Evolutionary conservation across 37 sponge, comb jelly and placozoan genomes (phyloP).

Genomic region (Spongilla lacustris): DNA sequence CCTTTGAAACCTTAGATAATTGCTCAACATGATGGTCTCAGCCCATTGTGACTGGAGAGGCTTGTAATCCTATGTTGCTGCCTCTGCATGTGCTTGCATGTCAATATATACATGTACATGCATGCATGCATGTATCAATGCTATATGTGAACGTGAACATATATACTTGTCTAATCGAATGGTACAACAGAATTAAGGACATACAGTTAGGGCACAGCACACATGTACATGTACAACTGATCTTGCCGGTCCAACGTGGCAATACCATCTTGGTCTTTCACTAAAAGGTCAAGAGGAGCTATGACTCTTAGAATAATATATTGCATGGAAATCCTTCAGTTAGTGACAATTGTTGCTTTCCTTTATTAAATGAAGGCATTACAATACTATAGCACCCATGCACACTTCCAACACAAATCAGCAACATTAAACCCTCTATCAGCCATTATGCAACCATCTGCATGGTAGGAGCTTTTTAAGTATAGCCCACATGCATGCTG

Average conservation of each 20-base stretch:
- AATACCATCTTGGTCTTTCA: neutral
- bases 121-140: no score
- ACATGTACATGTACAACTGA: conserved; percentile 13
- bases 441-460: conserved; percentile 41
- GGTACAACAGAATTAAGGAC: conserved; percentile 9
- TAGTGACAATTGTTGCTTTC: conserved; percentile 37
- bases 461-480: conserved; percentile 43
- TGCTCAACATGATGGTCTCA: no score
- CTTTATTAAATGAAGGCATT: conserved; percentile 7
- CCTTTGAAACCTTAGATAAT: no score
- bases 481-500: conserved; percentile 15
- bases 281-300: conserved; percentile 5
- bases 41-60: no score
- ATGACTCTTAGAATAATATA: conserved; percentile 9
- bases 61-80: no score
- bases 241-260: neutral
- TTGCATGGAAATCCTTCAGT: conserved; percentile 21
- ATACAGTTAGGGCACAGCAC: conserved; percentile 50
- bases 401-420: conserved; percentile 31
- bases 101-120: no score
- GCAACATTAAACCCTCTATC: conserved; percentile 58
- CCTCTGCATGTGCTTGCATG: no score
- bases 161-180: no score
- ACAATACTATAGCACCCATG: no score
- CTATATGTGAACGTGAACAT: no score